Percentiles rank a stretch among this genome's conserved stretches.
These are phyloP conservation scores for Lagopus leucura DNA, from an alignment of 2,113 vertebrate species.

Conservation along the genomic window DNA sequence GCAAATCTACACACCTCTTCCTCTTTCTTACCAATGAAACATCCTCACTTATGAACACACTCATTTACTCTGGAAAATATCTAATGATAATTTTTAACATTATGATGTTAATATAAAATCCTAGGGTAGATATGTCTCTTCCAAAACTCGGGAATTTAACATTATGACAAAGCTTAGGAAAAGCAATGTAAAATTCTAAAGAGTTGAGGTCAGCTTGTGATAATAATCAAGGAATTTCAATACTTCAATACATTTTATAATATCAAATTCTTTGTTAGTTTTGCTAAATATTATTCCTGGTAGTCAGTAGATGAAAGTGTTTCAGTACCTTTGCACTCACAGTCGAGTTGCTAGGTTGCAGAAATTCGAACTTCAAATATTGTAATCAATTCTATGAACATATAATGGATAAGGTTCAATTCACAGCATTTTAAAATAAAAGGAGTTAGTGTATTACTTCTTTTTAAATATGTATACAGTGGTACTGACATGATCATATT, in stretches of 20 bases:
- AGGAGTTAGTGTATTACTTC: slow-evolving; percentile 6
- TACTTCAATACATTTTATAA: background rate
- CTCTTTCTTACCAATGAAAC: background rate
- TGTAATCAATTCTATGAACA: background rate
- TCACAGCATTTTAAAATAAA: background rate
- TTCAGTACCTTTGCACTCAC: background rate
- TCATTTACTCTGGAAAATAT: background rate
- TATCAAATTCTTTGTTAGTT: background rate
- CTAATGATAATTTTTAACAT: background rate
- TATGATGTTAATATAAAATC: background rate
- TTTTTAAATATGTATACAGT: background rate
- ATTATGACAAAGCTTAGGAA: background rate
- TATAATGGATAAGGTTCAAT: background rate
- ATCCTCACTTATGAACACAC: background rate
- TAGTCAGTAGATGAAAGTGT: background rate
- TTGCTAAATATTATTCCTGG: background rate
- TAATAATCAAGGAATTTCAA: background rate
- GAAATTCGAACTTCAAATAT: background rate
- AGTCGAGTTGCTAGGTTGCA: background rate
- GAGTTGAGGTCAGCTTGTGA: background rate
- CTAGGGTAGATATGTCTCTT: background rate
- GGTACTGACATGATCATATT: background rate
- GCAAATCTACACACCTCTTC: background rate
- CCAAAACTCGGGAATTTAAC: background rate
- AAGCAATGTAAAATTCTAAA: background rate